These are phyloP conservation scores for Pelecanus crispus DNA, from an alignment of 2,113 vertebrate genomes.

Conservation along the genomic window DNA sequence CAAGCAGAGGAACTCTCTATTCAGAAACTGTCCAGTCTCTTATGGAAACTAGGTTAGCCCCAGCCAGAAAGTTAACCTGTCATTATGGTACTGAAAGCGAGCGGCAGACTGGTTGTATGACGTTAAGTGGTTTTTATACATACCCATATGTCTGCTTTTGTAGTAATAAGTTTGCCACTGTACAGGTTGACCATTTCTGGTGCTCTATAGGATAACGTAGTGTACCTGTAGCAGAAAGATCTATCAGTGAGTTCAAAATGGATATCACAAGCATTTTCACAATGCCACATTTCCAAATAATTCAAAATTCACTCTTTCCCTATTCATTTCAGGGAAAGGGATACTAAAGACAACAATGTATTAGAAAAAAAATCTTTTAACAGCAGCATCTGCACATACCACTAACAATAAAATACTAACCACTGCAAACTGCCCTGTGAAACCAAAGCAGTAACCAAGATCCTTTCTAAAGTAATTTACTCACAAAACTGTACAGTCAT, in stretches of 20 bases:
- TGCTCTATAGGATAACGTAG: constrained; percentile 94
- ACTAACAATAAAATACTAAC: not conserved
- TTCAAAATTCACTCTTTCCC: not conserved
- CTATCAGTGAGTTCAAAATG: not conserved
- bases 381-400: not conserved
- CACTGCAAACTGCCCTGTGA: not conserved
- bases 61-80: not conserved
- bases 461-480: not conserved
- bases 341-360: not conserved
- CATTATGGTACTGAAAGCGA: not conserved
- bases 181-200: constrained; percentile 99
- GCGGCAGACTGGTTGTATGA: not conserved
- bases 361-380: not conserved
- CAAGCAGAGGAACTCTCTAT: not conserved
- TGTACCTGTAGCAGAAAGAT: constrained; percentile 81
- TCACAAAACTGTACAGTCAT: not conserved
- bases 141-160: constrained; percentile 99
- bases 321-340: not conserved
- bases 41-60: not conserved
- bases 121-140: not conserved
- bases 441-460: not conserved
- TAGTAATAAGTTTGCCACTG: constrained; percentile 90
- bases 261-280: not conserved
- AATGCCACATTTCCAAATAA: not conserved
- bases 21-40: not conserved